Evolutionary conservation across 2,797 vertebrate genomes (phyloP), one percentile per base, ranked within the genome.

Genomic region (Eulemur coronatus): DNA sequence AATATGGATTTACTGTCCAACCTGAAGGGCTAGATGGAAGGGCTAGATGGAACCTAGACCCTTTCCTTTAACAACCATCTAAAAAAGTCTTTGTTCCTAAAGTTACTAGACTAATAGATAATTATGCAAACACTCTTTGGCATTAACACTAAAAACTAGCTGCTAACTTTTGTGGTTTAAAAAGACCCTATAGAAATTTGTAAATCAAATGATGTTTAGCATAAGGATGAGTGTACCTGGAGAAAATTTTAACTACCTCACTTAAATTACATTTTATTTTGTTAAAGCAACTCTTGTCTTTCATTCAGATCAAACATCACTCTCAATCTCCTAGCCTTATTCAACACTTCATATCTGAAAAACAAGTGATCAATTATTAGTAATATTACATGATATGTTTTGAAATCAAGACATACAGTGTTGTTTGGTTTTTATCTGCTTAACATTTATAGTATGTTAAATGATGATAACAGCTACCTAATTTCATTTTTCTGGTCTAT

Each of bases 271-370:
- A 24, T 63, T 55, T 67, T 57, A 73, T 78, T 90, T 38, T 35
- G 5, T 48, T 50, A 88, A 69, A 43, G 65, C 18, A 57, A 57
- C 18, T 63, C 70, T 35, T 57, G 43, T 91, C 8, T 76, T 91
- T 94, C 52, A 59, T 18, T 30, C 35, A 20, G 38, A n/a, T 78
- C 38, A 92, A 89, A 35, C n/a, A 79, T 24, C 38, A 87, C 41
- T 73, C 55, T 89, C 46, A 46, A 61, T 67, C 46, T 59, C 79
- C 30, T 88, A 67, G 57, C 26, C 38, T 82, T 78, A 88, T 38
- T 41, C 43, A 95, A 89, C 12, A 93, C 20, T 63, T 55, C 48
- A 96, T 61, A 94, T 28, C n/a, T 72, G 41, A 94, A 93, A 97
- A 91, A 65, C 17, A 14, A 15, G 57, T 73, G 13, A 70, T 22